Evolutionary conservation across 2,888 invertebrate species (phyloP).

Genomic region (Argyresthia goedartella): DNA sequence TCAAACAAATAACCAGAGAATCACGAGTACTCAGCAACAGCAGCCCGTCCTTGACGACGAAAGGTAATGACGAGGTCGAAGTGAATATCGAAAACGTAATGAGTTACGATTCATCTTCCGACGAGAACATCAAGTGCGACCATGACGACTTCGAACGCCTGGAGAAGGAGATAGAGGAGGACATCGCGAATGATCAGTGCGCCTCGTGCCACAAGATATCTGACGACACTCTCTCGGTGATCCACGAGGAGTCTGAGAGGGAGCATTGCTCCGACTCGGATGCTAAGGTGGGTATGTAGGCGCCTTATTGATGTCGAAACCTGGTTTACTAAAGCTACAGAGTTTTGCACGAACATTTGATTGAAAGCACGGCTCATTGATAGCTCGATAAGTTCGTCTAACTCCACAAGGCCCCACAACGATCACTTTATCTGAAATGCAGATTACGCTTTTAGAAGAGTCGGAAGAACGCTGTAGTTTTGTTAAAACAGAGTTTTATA

Average conservation of each 20-base stretch:
- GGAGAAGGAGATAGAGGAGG: slow-evolving; percentile 49
- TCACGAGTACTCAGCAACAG: slow-evolving; percentile 42
- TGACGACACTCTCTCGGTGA: slow-evolving; percentile 45
- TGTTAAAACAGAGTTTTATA: too few relatives aligned
- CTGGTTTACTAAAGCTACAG: too few relatives aligned
- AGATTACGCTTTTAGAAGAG: too few relatives aligned
- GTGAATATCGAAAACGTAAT: slow-evolving; percentile 54
- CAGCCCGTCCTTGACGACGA: slow-evolving; percentile 37
- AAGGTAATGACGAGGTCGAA: slow-evolving; percentile 34
- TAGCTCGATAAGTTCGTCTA: too few relatives aligned
- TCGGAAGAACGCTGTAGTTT: too few relatives aligned
- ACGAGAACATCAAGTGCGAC: slow-evolving; percentile 45
- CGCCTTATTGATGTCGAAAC: too few relatives aligned
- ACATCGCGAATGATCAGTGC: slow-evolving; percentile 16
- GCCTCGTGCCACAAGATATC: slow-evolving; percentile 43
- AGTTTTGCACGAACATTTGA: too few relatives aligned
- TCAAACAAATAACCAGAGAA: slow-evolving; percentile 27
- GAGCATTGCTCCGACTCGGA: slow-evolving; percentile 10
- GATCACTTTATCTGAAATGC: too few relatives aligned
- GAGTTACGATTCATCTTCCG: slow-evolving; percentile 57
- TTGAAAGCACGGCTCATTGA: too few relatives aligned
- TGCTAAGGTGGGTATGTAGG: too few relatives aligned
- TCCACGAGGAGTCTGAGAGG: slow-evolving; percentile 36
- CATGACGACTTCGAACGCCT: slow-evolving; percentile 50
- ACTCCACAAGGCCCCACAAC: too few relatives aligned